A percentile compares a stretch with the other conserved stretches of the same genome.
These are phyloP conservation scores for Acanthosoma haemorrhoidale DNA, from an alignment of 2,888 invertebrate species.

Conservation along the genomic window DNA sequence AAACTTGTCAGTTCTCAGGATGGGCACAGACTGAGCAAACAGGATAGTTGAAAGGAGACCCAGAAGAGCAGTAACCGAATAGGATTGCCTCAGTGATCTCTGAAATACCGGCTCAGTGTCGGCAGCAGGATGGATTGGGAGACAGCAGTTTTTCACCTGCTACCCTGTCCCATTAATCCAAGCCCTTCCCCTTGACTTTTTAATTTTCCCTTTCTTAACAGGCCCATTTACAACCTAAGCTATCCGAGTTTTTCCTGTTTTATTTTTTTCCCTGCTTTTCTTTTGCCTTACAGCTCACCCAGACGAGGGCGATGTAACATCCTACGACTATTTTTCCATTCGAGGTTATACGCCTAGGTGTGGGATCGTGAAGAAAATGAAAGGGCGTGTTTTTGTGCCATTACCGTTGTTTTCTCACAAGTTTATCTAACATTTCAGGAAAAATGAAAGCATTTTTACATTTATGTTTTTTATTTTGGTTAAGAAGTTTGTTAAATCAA, in stretches of 20 bases:
- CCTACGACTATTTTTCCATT: no score
- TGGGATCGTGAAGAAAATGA: neutral
- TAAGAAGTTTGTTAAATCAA: no score
- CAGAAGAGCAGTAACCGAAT: neutral
- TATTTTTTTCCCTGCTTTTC: neutral
- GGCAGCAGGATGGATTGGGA: neutral
- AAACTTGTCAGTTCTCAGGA: no score
- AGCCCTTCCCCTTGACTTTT: slow-evolving; percentile 10
- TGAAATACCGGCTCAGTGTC: neutral
- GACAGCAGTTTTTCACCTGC: slow-evolving; percentile 9
- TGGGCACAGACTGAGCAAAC: no score
- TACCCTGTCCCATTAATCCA: neutral
- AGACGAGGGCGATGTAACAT: neutral
- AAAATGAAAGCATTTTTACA: no score
- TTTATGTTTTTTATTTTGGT: no score
- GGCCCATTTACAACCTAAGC: slow-evolving; percentile 16
- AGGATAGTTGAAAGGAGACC: no score
- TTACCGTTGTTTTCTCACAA: no score
- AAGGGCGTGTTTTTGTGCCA: no score
- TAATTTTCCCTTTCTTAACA: slow-evolving; percentile 10
- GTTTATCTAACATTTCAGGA: no score
- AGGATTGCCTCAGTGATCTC: neutral
- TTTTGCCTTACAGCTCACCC: neutral
- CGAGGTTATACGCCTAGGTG: no score
- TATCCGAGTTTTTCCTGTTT: neutral